Evolutionary conservation across 2,888 invertebrate species (phyloP).

Genomic region (Pimpla rufipes): DNA sequence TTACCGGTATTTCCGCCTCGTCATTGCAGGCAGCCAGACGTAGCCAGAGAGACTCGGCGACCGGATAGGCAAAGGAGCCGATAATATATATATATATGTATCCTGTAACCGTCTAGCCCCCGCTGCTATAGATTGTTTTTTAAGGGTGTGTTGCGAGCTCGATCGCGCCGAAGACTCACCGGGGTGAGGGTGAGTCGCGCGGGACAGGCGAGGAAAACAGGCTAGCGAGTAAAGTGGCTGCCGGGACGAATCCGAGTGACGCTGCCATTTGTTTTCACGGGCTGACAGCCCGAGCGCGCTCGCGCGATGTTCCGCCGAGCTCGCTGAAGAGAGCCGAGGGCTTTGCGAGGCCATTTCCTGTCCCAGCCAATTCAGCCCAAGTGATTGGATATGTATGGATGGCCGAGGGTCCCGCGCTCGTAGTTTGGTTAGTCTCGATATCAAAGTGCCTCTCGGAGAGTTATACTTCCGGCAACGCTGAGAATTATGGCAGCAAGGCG

Average conservation of each 20-base stretch:
- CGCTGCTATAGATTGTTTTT: conserved; percentile 22
- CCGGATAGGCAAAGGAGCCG: conserved; percentile 13
- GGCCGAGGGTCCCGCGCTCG: conserved; percentile 26
- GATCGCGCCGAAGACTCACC: conserved; percentile 9
- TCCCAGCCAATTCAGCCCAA: conserved; percentile 79
- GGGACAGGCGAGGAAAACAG: not conserved
- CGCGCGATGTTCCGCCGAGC: conserved; percentile 43
- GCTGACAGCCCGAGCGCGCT: conserved; percentile 63
- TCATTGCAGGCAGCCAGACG: conserved; percentile 25
- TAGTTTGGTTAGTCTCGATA: conserved; percentile 65
- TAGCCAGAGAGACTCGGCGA: conserved; percentile 1
- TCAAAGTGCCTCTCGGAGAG: conserved; percentile 54
- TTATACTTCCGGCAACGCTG: conserved; percentile 1
- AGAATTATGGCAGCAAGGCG: conserved; percentile 18
- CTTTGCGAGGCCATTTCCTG: conserved; percentile 78
- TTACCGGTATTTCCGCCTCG: not conserved
- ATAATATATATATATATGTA: not conserved
- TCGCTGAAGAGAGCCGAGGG: conserved; percentile 36
- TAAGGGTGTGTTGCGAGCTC: conserved; percentile 47
- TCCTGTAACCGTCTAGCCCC: not conserved
- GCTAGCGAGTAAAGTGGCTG: conserved; percentile 61
- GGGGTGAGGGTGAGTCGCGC: conserved; percentile 16
- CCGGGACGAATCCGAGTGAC: conserved; percentile 72
- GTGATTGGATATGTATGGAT: conserved; percentile 80
- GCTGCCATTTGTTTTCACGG: conserved; percentile 75